Percentiles rank a stretch among this genome's conserved stretches.
These are phyloP conservation scores for Geothlypis trichas DNA, from an alignment of 2,113 vertebrate species.

Conservation along the genomic window DNA sequence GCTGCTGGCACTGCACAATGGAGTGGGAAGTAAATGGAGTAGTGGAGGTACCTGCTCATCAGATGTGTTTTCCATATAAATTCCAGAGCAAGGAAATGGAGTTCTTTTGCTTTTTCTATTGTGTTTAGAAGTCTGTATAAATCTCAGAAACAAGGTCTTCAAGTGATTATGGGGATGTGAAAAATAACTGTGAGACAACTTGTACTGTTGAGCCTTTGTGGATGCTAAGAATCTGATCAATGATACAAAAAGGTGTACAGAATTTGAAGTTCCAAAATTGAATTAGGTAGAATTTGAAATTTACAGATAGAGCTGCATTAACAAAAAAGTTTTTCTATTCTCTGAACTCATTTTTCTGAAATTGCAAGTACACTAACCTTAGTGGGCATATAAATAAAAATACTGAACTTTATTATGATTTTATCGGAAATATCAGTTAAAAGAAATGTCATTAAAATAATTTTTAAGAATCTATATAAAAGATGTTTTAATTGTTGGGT, in stretches of 20 bases:
- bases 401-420: not conserved
- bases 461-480: not conserved
- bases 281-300: not conserved
- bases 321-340: not conserved
- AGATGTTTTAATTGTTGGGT: not conserved
- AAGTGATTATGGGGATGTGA: not conserved
- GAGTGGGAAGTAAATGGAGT: not conserved
- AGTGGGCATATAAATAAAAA: not conserved
- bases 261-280: not conserved
- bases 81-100: not conserved
- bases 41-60: not conserved
- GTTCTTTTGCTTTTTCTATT: not conserved
- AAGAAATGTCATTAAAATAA: not conserved
- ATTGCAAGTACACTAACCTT: not conserved
- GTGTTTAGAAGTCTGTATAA: not conserved
- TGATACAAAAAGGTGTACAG: rapidly evolving
- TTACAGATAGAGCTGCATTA: not conserved
- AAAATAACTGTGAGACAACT: not conserved
- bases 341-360: not conserved
- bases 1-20: not conserved
- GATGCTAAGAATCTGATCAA: not conserved
- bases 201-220: not conserved
- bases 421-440: not conserved
- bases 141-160: not conserved
- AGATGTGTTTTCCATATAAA: not conserved